A percentile compares a stretch with the other conserved stretches of the same genome.
phyloP scores from a whole-genome alignment of 1,140 invertebrate species.

The Drosophila nasuta region DNA sequence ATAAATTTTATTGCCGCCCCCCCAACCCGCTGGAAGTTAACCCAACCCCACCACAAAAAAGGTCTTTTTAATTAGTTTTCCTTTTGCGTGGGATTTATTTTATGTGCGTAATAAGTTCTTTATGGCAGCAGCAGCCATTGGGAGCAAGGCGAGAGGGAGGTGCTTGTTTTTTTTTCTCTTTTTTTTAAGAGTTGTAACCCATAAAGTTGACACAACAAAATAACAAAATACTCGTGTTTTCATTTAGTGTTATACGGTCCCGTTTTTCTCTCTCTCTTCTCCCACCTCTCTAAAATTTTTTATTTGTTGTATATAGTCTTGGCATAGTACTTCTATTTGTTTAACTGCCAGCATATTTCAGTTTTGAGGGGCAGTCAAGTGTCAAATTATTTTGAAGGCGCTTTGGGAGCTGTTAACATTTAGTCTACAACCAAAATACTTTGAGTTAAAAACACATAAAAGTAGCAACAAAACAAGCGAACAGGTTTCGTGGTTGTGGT shows the following conservation, averaged over 20 bases:
- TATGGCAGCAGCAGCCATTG: conserved; percentile 23
- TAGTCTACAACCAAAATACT: conserved; percentile 42
- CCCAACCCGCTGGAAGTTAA: conserved; percentile 4
- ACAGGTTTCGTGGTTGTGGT: background rate
- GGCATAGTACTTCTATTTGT: conserved; percentile 10
- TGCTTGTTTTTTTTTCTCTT: background rate
- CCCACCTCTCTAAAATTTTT: background rate
- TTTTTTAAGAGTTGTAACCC: conserved; percentile 74
- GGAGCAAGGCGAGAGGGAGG: background rate
- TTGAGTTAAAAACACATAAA: conserved; percentile 55
- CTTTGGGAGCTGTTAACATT: conserved; percentile 72
- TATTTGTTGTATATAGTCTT: conserved; percentile 10
- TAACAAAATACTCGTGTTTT: conserved; percentile 53
- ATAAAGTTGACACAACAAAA: conserved; percentile 70
- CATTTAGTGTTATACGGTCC: conserved; percentile 23
- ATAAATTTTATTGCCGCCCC: conserved; percentile 83
- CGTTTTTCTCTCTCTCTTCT: background rate
- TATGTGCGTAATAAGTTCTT: conserved; percentile 59
- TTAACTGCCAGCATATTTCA: conserved; percentile 33
- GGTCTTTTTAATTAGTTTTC: conserved; percentile 79
- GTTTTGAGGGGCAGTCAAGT: conserved; percentile 65
- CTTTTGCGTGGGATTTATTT: conserved; percentile 64
- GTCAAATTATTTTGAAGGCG: conserved; percentile 75
- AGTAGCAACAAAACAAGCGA: background rate
- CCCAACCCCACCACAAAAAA: conserved; percentile 40